Percentiles rank a stretch among this genome's conserved stretches.
Evolutionary conservation across 1,140 invertebrate species (phyloP).

Genomic region (Cyphomyrmex costatus): DNA sequence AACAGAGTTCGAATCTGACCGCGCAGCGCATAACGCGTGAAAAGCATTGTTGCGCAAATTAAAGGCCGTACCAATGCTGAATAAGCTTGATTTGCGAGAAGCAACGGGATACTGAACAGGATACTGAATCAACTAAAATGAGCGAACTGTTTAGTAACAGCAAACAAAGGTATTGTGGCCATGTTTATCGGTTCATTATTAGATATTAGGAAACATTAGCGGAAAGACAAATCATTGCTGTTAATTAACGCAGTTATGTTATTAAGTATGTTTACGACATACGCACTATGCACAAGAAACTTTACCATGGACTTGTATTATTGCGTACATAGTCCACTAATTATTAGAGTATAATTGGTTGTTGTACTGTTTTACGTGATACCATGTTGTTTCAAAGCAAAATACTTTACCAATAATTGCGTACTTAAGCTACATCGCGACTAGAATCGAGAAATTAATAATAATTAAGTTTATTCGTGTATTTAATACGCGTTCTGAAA

Average conservation of each 20-base stretch:
- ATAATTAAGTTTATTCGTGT: background rate
- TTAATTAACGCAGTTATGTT: constrained; percentile 58
- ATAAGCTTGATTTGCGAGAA: constrained; percentile 58
- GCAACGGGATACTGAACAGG: constrained; percentile 17
- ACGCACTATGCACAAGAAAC: constrained; percentile 41
- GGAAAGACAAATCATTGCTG: constrained; percentile 58
- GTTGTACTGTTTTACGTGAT: constrained; percentile 27
- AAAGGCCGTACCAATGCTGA: constrained; percentile 48
- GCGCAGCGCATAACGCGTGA: constrained; percentile 4
- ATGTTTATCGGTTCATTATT: constrained; percentile 63
- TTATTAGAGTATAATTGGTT: constrained; percentile 50
- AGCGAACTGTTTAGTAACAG: constrained; percentile 59
- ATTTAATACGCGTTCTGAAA: background rate
- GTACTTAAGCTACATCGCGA: constrained; percentile 14
- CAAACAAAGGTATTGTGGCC: constrained; percentile 46
- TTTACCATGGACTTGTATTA: constrained; percentile 47
- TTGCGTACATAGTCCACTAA: constrained; percentile 42
- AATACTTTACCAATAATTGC: constrained; percentile 44
- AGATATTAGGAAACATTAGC: constrained; percentile 62
- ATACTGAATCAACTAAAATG: constrained; percentile 60
- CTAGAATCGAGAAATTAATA: constrained; percentile 29
- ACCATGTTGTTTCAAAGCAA: background rate
- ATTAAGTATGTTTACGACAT: constrained; percentile 55
- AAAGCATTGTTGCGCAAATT: constrained; percentile 63
- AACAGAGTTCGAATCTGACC: constrained; percentile 14